phyloP scores from a whole-genome alignment of 2,113 vertebrate species.

The Noturus placidus region DNA sequence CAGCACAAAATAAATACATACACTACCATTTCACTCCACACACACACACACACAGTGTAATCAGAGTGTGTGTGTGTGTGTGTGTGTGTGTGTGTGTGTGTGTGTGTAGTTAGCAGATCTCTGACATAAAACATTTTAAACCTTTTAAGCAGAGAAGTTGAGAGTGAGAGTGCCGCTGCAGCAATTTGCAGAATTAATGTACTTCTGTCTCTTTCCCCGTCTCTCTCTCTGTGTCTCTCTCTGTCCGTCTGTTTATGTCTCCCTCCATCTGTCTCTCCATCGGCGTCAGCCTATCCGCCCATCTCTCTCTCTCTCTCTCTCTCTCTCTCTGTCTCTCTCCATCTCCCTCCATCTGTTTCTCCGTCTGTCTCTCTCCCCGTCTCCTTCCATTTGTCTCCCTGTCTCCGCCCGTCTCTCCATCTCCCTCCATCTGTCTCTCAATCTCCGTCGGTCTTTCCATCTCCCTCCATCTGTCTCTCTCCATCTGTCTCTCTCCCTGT shows the following conservation, averaged over 20 bases:
- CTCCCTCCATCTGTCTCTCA: too few relatives aligned
- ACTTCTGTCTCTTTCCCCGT: not conserved
- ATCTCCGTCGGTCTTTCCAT: too few relatives aligned
- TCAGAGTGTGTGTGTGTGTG: not conserved
- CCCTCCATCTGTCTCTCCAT: too few relatives aligned
- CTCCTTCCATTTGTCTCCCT: not conserved
- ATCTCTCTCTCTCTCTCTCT: too few relatives aligned
- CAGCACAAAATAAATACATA: not conserved
- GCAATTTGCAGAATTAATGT: constrained; percentile 26
- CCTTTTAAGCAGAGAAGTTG: constrained; percentile 30
- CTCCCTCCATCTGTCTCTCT: too few relatives aligned
- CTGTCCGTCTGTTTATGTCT: not conserved
- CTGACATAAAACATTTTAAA: constrained; percentile 44
- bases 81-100: constrained; percentile 7
- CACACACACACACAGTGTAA: not conserved
- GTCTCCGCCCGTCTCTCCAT: too few relatives aligned
- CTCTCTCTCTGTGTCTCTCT: not conserved
- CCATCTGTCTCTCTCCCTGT: too few relatives aligned
- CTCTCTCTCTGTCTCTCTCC: not conserved
- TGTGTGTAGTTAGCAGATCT: constrained; percentile 18
- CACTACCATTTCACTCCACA: not conserved
- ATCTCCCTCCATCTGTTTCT: not conserved
- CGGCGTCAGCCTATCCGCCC: too few relatives aligned
- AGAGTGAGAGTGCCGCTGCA: constrained; percentile 14
- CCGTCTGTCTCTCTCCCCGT: too few relatives aligned